Conservation (phyloP, 2,797 vertebrate species). For the Falco novaeseelandiae region DNA sequence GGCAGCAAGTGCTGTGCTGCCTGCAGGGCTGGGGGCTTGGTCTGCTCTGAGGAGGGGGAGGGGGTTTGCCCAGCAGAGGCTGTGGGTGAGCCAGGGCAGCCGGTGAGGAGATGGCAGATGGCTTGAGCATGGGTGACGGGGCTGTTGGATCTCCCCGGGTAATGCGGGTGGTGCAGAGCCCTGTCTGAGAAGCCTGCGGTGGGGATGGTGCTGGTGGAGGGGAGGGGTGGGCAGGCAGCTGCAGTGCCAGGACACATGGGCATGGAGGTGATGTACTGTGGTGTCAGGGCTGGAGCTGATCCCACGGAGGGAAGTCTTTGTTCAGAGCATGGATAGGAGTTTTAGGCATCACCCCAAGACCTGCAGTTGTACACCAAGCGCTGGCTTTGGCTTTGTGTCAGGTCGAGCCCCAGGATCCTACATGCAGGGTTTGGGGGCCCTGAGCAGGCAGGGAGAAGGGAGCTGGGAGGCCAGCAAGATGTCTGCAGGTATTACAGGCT, state of each 20-base stretch:
- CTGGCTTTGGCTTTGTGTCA: background rate
- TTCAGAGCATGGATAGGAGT: rapidly evolving
- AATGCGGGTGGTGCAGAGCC: background rate
- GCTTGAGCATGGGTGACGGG: rapidly evolving
- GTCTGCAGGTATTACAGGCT: background rate
- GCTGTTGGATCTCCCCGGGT: background rate
- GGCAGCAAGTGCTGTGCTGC: background rate
- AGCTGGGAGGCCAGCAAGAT: background rate
- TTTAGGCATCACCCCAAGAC: background rate
- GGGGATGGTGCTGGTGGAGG: background rate
- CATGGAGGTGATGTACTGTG: rapidly evolving
- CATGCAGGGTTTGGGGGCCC: rapidly evolving
- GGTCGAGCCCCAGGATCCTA: rapidly evolving
- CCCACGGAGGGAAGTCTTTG: background rate
- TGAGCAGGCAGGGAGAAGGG: background rate
- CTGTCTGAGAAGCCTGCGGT: rapidly evolving
- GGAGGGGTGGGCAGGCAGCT: background rate
- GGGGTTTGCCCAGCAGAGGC: background rate
- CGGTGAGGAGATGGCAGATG: rapidly evolving
- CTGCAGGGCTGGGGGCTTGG: background rate
- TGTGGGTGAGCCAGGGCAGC: background rate
- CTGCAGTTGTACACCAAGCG: background rate
- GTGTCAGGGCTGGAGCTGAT: background rate
- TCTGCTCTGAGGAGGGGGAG: rapidly evolving
- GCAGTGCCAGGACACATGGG: rapidly evolving